Conservation (phyloP, 2,888 invertebrate genomes). For the Ormia ochracea region DNA sequence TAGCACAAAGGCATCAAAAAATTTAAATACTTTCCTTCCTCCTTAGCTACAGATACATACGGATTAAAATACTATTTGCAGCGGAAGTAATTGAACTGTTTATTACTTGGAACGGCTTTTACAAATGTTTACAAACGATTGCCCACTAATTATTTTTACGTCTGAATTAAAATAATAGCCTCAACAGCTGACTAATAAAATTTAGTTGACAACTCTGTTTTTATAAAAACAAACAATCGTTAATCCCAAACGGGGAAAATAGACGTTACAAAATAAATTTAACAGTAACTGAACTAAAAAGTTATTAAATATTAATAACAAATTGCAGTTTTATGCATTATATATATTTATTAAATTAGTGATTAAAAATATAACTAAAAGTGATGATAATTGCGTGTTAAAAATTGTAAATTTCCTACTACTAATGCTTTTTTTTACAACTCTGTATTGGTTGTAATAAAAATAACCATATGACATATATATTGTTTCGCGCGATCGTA, state of each 20-base stretch:
- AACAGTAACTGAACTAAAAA: no score
- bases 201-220: constrained; percentile 2
- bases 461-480: no score
- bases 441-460: no score
- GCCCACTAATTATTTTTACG: not conserved
- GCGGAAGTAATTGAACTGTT: not conserved
- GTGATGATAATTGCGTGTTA: no score
- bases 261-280: constrained; percentile 3
- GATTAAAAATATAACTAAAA: no score
- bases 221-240: not conserved
- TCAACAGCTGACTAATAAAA: constrained; percentile 14
- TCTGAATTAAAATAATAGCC: not conserved
- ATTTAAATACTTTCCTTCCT: not conserved
- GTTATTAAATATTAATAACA: no score
- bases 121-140: constrained; percentile 43
- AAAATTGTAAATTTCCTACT: no score
- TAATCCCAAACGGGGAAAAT: not conserved
- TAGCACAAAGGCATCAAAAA: constrained; percentile 2
- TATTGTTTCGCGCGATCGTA: no score
- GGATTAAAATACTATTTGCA: not conserved
- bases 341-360: no score
- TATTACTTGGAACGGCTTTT: not conserved
- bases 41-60: not conserved
- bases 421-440: no score
- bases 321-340: no score